A percentile compares a stretch with the other conserved stretches of the same genome.
Conservation (phyloP, 2,797 vertebrate species). For the Knipowitschia caucasica region DNA sequence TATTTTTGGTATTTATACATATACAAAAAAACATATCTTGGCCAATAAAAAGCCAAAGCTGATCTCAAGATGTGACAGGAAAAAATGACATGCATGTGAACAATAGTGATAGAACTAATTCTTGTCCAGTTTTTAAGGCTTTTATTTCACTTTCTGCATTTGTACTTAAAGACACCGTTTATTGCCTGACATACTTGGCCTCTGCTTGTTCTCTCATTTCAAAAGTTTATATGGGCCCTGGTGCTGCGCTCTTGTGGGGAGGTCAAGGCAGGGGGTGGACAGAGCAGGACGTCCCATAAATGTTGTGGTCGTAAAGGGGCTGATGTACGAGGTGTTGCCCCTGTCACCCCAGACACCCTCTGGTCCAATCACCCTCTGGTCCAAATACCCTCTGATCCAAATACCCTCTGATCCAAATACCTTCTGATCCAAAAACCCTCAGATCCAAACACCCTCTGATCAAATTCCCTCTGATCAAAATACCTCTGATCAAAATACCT, state of each 20-base stretch:
- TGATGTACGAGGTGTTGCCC: slow-evolving; percentile 63
- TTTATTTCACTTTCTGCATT: slow-evolving; percentile 66
- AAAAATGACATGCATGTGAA: no score
- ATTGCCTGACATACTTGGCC: slow-evolving; percentile 66
- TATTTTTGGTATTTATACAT: no score
- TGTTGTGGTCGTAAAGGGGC: slow-evolving; percentile 61
- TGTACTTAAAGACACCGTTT: slow-evolving; percentile 67
- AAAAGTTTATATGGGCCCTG: slow-evolving; percentile 70
- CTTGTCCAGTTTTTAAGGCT: no score
- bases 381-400: not conserved
- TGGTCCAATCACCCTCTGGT: slow-evolving; percentile 18
- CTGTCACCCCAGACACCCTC: slow-evolving; percentile 43
- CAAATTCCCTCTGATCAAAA: no score
- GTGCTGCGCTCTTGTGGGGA: slow-evolving; percentile 48
- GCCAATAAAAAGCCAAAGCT: no score
- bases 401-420: no score
- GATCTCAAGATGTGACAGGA: no score
- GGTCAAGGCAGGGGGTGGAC: slow-evolving; percentile 46
- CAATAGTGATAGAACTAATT: no score
- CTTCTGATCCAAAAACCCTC: no score
- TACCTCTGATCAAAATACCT: no score
- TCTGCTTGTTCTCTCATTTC: slow-evolving; percentile 61
- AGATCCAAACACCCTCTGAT: no score
- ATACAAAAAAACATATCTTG: no score
- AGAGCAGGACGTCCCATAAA: slow-evolving; percentile 50